Base-by-base conservation (phyloP, 2,113 vertebrate genomes). In the Leptodactylus fuscus region DNA sequence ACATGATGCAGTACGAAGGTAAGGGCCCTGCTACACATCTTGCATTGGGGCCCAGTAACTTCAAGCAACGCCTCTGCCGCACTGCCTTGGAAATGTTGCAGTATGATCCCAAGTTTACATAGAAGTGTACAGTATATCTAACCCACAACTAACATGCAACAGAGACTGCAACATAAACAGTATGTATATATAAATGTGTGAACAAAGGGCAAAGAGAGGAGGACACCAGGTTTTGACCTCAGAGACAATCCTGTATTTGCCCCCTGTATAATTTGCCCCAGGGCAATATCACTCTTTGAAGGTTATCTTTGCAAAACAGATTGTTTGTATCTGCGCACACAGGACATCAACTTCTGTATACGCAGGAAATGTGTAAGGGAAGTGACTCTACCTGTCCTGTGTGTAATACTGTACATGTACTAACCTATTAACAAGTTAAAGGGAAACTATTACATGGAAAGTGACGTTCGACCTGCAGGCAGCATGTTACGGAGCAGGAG, bases 341-440 rank as follows among this genome's bases (percentile, higher is more conserved):
- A 38, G 49, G n/a, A n/a, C n/a, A n/a, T n/a, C n/a, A 15, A 34
- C 32, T 34, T 53, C 32, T 51, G 24, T 32, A 55, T 22, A 36
- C 0, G 24, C 32, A 78, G 75, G 75, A 78, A 78, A 78, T 55
- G 20, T 51, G 53, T 34, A 34, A 4, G 36, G 74, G 29, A 79
- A 79, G 22, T 79, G 10, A 41, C 53, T 60, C 5, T 55, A 80
- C 13, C 53, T 80, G 36, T 18, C n/a, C 36, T 29, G 12, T 32
- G 1, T 34, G 34, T 80, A 24, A 44, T 38, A n/a, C 22, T 41
- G 3, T 36, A 41, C 36, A 32, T 55, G 32, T 77, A 60, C 7
- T 60, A 13, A 24, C 12, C 34, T 58, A 41, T 53, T 80, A 60
- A 62, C n/a, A 29, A 8, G 6, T 22, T 27, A 15, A 48, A 48